Base-by-base conservation (phyloP, 1,140 invertebrate species). In the Saccostrea cuccullata region DNA sequence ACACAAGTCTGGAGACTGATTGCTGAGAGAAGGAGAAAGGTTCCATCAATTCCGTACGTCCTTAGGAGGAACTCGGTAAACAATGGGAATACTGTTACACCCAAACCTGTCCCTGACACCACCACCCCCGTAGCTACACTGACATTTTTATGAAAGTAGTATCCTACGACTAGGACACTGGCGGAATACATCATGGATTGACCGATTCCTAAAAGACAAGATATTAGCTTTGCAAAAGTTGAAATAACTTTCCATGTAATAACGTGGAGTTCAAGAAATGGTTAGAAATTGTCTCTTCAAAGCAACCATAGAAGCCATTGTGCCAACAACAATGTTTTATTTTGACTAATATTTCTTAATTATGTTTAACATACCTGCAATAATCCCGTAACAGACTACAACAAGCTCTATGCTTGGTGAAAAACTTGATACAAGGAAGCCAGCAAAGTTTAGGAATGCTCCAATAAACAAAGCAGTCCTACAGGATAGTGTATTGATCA, bases 71-170 rank as follows among this genome's bases (percentile, higher is more conserved):
- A 58, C 26, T 87, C 64, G 9, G 86, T 87, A 70, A 87, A 56
- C 15, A 82, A 55, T 2, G 86, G 86, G 26, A 77, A 87, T 12
- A 87, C 55, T 26, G 73, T 56, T 70, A 77, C 56, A 12, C 86
- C 86, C 5, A 56, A 30, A 3, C 64, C 86, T 11, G 56, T 55
- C 56, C 86, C 86, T 30, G 73, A 73, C 20, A 82, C 86, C 36
- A 87, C 86, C 30, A 87, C 55, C 20, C 86, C 86, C 4, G 73
- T 87, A 9, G 73, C 86, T 82, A 87, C 67, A 56, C 70, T 82
- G 9, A 36, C 47, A 15, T 82, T 67, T 6, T 82, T 56, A 20
- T 70, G 40, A 26, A 56, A 87, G 73, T 87, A 87, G 77, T 70
- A 87, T 2, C 86, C 70, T 56, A 56, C 55, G 26, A 82, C 86